phyloP scores from a whole-genome alignment of 2,888 invertebrate genomes.

The Tachina lurida region DNA sequence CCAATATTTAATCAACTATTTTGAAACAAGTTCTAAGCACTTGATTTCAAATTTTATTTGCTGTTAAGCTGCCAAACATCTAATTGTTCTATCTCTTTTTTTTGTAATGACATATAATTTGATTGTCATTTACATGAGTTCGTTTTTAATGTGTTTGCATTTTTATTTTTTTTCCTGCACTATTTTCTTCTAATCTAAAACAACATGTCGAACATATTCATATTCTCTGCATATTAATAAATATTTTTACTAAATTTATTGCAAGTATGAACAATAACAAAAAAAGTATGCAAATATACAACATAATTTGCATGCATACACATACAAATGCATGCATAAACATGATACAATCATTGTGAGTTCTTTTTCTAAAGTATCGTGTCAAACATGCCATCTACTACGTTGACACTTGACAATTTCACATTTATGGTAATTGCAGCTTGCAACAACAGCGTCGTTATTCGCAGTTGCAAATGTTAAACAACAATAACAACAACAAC shows the following conservation, averaged over 20 bases:
- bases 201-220: conserved; percentile 58
- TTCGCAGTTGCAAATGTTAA: conserved; percentile 51
- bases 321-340: conserved; percentile 43
- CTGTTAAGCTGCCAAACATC: conserved; percentile 30
- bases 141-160: conserved; percentile 10
- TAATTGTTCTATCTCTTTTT: conserved; percentile 29
- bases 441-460: conserved; percentile 47
- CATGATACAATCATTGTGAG: conserved; percentile 66
- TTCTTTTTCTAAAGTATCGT: conserved; percentile 68
- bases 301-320: conserved; percentile 32
- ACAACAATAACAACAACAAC: no score
- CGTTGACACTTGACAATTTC: conserved; percentile 69
- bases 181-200: conserved; percentile 41
- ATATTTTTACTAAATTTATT: conserved; percentile 42
- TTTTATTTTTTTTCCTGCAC: not conserved
- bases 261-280: not conserved
- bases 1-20: not conserved
- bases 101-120: conserved; percentile 13
- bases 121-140: conserved; percentile 53
- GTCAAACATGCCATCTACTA: conserved; percentile 71
- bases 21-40: not conserved
- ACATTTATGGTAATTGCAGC: conserved; percentile 61
- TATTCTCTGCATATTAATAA: conserved; percentile 45
- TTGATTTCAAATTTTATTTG: not conserved
- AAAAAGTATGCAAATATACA: conserved; percentile 19